Evolutionary conservation across 2,113 vertebrate species (phyloP).

Genomic region (Zosterops hypoxanthus): DNA sequence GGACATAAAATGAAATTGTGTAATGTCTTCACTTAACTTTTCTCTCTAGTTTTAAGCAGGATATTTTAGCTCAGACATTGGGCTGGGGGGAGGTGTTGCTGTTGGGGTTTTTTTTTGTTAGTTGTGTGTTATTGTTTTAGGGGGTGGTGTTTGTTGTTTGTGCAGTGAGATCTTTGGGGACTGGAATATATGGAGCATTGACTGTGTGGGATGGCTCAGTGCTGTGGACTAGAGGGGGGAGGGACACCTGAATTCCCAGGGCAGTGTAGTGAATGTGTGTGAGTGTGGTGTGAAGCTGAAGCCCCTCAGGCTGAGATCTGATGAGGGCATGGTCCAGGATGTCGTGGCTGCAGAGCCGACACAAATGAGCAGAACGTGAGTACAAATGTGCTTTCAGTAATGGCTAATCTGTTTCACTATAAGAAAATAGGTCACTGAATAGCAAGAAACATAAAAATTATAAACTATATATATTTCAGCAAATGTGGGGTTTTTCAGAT

Average conservation of each 20-base stretch:
- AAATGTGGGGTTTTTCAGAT: background rate
- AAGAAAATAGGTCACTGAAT: background rate
- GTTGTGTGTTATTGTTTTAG: background rate
- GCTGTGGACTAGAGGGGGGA: background rate
- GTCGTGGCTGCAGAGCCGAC: background rate
- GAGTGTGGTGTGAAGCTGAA: background rate
- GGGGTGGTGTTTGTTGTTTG: background rate
- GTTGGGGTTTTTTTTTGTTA: background rate
- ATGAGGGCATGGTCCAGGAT: background rate
- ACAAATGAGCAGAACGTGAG: background rate
- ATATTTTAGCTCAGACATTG: background rate
- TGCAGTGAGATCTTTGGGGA: background rate
- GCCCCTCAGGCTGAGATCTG: background rate
- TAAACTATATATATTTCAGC: background rate
- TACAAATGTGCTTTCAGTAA: background rate
- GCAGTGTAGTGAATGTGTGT: accelerated
- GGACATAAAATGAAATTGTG: background rate
- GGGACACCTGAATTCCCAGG: background rate
- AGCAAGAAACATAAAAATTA: background rate
- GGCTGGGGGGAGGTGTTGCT: background rate
- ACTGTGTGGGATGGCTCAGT: background rate
- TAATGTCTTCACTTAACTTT: background rate
- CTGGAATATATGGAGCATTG: background rate
- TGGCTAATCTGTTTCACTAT: background rate
- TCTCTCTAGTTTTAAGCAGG: background rate